phyloP scores from a whole-genome alignment of 2,797 vertebrate species.

The Pseudochaenichthys georgianus region DNA sequence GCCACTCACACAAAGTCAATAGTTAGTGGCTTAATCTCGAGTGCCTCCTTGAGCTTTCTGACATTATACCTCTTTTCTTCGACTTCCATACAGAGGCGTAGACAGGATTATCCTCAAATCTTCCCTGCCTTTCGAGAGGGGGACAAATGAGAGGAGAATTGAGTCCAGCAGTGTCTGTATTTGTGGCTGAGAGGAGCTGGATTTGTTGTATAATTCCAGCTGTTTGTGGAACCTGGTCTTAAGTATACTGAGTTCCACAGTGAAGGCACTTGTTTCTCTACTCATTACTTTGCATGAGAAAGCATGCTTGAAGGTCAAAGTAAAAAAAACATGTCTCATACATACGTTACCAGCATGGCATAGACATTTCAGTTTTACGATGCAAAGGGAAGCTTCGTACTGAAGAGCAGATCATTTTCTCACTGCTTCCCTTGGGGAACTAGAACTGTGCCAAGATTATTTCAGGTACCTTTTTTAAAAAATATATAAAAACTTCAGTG shows the following conservation, averaged over 20 bases:
- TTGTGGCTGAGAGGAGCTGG: slow-evolving; percentile 40
- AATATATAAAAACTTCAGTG: neutral
- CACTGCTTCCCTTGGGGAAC: neutral
- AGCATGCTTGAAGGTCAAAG: slow-evolving; percentile 43
- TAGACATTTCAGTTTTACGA: neutral
- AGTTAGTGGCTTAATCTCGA: slow-evolving; percentile 70
- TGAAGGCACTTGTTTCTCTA: slow-evolving; percentile 2
- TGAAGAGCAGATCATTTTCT: neutral
- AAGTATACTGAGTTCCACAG: slow-evolving; percentile 13
- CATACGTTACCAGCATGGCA: too few species aligned
- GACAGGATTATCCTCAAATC: slow-evolving; percentile 68
- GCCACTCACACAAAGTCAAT: slow-evolving; percentile 69
- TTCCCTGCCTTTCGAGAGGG: slow-evolving; percentile 32
- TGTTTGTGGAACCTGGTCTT: slow-evolving; percentile 23
- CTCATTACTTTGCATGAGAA: slow-evolving; percentile 6
- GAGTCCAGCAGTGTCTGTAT: slow-evolving; percentile 39
- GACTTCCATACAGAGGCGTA: slow-evolving; percentile 43
- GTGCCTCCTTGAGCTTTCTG: slow-evolving; percentile 61
- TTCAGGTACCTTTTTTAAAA: neutral
- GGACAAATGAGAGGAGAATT: slow-evolving; percentile 43
- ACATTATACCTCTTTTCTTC: slow-evolving; percentile 38
- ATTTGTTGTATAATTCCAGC: slow-evolving; percentile 38
- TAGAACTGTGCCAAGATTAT: neutral
- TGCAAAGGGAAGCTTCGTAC: neutral
- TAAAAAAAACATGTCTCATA: neutral